Conservation (phyloP, 1,140 invertebrate species). For the Euura lappo region DNA sequence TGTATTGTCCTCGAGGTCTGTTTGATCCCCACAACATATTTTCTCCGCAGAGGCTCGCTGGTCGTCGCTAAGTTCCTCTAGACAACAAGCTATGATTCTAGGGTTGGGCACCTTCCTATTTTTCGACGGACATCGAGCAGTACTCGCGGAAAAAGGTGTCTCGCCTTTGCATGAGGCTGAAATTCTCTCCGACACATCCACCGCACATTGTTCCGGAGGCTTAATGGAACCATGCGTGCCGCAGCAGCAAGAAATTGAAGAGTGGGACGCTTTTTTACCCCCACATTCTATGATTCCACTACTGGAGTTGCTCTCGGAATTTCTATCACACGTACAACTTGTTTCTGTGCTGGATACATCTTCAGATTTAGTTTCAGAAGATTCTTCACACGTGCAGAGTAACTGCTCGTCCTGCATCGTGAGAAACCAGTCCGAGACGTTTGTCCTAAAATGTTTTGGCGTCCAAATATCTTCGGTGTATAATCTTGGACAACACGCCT, state of each 20-base stretch:
- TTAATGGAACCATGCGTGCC: too few species aligned
- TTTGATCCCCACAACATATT: too few species aligned
- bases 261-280: not conserved
- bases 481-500: not conserved
- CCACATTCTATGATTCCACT: not conserved
- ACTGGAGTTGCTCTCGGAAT: not conserved
- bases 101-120: too few species aligned
- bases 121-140: too few species aligned
- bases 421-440: not conserved
- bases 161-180: too few species aligned
- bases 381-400: not conserved
- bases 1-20: too few species aligned
- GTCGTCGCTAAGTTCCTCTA: too few species aligned
- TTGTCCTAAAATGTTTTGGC: not conserved
- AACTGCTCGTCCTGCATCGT: not conserved
- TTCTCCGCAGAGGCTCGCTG: too few species aligned
- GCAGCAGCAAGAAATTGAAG: not conserved
- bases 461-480: slow-evolving; percentile 3
- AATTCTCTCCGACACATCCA: too few species aligned
- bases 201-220: too few species aligned
- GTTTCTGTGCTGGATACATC: not conserved
- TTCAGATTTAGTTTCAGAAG: not conserved
- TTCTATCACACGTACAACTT: not conserved
- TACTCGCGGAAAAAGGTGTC: too few species aligned
- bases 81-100: too few species aligned